phyloP scores from a whole-genome alignment of 2,797 vertebrate species.

The Crocodylus rhombifer region DNA sequence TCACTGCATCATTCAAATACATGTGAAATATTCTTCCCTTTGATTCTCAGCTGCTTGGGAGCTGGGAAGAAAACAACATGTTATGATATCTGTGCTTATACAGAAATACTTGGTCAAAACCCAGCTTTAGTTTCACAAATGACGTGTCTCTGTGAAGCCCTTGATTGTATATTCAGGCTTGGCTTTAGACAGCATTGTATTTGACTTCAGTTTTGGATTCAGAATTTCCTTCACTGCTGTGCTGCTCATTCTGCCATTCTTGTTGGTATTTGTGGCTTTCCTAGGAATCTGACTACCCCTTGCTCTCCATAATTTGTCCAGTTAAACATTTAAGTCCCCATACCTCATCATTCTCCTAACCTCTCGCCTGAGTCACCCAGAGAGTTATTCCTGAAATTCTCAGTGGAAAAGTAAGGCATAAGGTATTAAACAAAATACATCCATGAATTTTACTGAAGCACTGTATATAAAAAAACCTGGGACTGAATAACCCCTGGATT shows the following conservation, averaged over 20 bases:
- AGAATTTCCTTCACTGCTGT: background rate
- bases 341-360: background rate
- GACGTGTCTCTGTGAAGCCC: background rate
- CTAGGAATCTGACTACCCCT: background rate
- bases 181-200: background rate
- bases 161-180: background rate
- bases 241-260: background rate
- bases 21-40: background rate
- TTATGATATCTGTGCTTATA: background rate
- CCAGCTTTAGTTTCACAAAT: rapidly evolving
- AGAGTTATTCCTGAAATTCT: background rate
- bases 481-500: no score
- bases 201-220: background rate
- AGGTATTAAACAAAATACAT: background rate
- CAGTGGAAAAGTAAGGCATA: background rate
- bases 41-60: background rate
- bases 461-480: background rate
- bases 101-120: rapidly evolving
- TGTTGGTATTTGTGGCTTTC: rapidly evolving
- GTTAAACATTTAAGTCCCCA: background rate
- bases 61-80: background rate
- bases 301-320: background rate
- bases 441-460: background rate
- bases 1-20: background rate
- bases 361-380: background rate